Conservation (phyloP, 2,797 vertebrate genomes). For the Hydrolagus colliei region DNA sequence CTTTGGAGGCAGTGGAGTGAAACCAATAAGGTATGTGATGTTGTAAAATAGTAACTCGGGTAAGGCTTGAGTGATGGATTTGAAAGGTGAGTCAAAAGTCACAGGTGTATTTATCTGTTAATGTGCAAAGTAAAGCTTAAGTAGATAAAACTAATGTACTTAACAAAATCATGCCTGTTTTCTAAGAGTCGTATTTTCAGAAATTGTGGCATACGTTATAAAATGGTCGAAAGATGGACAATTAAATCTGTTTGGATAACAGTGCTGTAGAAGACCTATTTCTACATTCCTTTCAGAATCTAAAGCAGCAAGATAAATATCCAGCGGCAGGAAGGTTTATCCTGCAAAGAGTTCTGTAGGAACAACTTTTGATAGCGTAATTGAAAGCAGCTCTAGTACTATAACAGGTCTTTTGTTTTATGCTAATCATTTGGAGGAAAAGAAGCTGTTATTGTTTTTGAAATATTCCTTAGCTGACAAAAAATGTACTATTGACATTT, state of each 20-base stretch:
- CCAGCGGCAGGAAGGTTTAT: constrained; percentile 1
- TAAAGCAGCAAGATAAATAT: constrained; percentile 4
- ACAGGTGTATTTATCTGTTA: too few species aligned
- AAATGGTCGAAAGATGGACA: too few species aligned
- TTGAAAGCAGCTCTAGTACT: constrained; percentile 18
- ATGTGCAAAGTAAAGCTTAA: neutral
- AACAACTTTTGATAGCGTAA: neutral
- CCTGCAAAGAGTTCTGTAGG: neutral
- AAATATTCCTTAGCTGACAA: constrained; percentile 18
- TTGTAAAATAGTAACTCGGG: neutral
- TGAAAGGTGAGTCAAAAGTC: too few species aligned
- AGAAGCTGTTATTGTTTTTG: neutral
- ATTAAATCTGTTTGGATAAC: neutral
- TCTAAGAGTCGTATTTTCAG: neutral
- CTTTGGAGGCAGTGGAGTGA: constrained; percentile 78
- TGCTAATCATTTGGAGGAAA: neutral
- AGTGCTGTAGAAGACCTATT: neutral
- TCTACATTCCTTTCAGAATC: neutral
- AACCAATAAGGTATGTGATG: constrained; percentile 79
- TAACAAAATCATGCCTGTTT: neutral
- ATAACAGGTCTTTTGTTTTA: neutral
- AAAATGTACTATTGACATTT: neutral
- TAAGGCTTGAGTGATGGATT: neutral
- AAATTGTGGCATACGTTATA: neutral
- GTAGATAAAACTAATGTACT: neutral